Evolutionary conservation across 2,888 invertebrate species (phyloP), one percentile per base, ranked within the genome.

Genomic region (Amitus sp.): DNA sequence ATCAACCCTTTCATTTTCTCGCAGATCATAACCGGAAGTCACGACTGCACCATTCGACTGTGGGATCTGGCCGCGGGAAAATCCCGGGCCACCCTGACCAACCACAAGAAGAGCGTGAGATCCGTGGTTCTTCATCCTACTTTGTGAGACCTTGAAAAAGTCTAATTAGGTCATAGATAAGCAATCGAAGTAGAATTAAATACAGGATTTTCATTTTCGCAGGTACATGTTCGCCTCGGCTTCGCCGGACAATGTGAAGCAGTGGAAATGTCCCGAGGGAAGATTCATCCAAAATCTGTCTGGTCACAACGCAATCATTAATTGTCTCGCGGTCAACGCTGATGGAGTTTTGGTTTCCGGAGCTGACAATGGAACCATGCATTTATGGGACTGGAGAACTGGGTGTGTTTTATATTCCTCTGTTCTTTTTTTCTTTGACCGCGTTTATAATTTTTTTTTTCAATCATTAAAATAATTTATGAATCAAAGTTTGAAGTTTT

Each of bases 21-120:
- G n/a, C 85, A 92, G 87, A 89, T 96, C 12, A 90, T 96, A 57
- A 96, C 96, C 0, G 91, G 97, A 55, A 95, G 91, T 17, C 98
- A 99, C 82, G 99, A 99, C 82, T 95, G 95, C 6, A 99, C 99
- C 0, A 93, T 99, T 62, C 87, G 98, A 0, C 84, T 99, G 17
- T 99, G 99, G 99, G 98, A 99, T 84, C 83, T 99, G 58, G 96
- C 96, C 0, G 95, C 96, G 1, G 99, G 99, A 47, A 94, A 94
- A 79, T 95, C 96, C 0, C 87, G 92, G 70, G 94, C 94, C 68
- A 98, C 98, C 0, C 85, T 99, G 5, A 99, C 99, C 1, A 97
- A 99, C 84, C 99, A 99, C 84, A 99, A 99, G 84, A 98, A 98
- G 80, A 98, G 94, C 66, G 93, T 94, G 0, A 86, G 94, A 19